A percentile compares a stretch with the other conserved stretches of the same genome.
Conservation (phyloP, 2,888 invertebrate species). For the Plebejus melissa region DNA sequence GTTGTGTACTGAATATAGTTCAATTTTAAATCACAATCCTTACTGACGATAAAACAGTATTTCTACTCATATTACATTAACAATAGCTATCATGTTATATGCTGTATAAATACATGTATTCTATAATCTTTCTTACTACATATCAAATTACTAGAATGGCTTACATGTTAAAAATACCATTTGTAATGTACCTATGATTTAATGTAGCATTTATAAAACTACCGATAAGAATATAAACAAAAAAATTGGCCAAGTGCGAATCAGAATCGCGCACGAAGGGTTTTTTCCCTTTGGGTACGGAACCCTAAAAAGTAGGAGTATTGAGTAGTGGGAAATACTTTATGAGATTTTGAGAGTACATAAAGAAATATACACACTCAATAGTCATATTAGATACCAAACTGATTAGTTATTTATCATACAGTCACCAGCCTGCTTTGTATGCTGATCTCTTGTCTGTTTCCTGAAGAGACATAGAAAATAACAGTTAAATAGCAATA, state of each 20-base stretch:
- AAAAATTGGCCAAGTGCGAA: not conserved
- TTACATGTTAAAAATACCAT: not conserved
- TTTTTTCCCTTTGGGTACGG: too few species aligned
- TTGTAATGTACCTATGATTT: not conserved
- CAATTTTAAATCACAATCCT: too few species aligned
- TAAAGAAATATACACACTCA: conserved; percentile 9
- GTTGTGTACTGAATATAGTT: too few species aligned
- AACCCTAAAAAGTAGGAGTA: not conserved
- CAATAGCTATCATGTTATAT: not conserved
- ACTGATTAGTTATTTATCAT: conserved; percentile 9
- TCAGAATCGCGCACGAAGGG: too few species aligned
- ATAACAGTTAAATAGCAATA: not conserved
- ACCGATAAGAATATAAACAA: not conserved
- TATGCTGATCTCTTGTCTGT: not conserved
- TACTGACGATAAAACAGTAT: not conserved
- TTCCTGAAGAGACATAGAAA: not conserved
- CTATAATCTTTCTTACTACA: not conserved
- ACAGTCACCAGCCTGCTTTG: conserved; percentile 3
- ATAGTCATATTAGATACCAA: conserved; percentile 14
- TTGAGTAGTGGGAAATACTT: not conserved
- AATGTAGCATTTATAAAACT: not conserved
- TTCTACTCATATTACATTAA: not conserved
- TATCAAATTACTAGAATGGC: not conserved
- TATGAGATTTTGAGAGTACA: not conserved
- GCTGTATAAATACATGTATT: not conserved